Base-by-base conservation (phyloP, 2,797 vertebrate species). In the Lerista edwardsae region DNA sequence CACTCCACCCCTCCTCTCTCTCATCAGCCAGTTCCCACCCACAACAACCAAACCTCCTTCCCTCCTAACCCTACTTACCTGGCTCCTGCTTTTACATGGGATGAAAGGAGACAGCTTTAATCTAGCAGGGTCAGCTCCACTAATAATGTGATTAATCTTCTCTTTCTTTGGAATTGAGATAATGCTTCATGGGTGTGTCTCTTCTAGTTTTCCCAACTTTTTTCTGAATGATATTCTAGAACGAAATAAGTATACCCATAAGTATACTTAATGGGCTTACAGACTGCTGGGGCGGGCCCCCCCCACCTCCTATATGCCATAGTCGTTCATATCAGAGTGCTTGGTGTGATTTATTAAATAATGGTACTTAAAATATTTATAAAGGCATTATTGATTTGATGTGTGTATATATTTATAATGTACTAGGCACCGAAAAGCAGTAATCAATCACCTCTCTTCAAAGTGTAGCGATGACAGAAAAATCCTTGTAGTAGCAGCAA, bases 321-420 rank as follows among this genome's bases (percentile, higher is more conserved):
- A 87, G 72, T 90, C 65, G 82, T 78, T 77, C 67, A 86, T 92
- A 83, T 31, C 71, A 85, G 88, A 90, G 76, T 91, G 39, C 44
- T 51, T 67, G 80, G 23, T 73, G 81, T 93, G 93, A 92, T 87
- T 84, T 94, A 90, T 86, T 92, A 91, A 92, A 86, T 94, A 94
- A 91, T 91, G 68, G 27, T 71, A 90, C 55, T 87, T 93, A 87
- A 91, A 91, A 84, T 91, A 93, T 93, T 94, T 94, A 93, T 87
- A 92, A 93, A 92, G 64, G 31, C 73, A 76, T 1, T 89, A 83
- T 86, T 90, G 80, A 91, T 84, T 87, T 85, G 39, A 57, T 91
- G 79, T 93, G 23, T 85, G n/a, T 86, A 68, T 88, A 67, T 68
- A 88, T 88, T 90, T 82, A 73, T 79, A 90, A 55, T 29, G 80